A percentile compares a stretch with the other conserved stretches of the same genome.
Evolutionary conservation across 2,888 invertebrate species (phyloP).

Genomic region (Nomada lathburiana): DNA sequence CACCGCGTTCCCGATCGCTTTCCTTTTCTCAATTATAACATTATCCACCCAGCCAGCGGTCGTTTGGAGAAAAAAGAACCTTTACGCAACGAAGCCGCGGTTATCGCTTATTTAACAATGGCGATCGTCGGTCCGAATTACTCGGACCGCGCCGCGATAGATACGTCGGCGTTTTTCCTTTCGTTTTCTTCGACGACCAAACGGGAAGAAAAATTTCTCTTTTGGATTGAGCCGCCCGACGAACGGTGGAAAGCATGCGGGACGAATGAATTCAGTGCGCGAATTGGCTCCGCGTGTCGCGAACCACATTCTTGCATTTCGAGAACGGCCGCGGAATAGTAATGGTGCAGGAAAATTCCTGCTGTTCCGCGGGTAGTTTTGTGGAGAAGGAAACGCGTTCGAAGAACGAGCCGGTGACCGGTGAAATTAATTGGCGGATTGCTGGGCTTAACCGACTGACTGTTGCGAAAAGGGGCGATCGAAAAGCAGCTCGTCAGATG

Average conservation of each 20-base stretch:
- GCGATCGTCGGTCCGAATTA: not conserved
- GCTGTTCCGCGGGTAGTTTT: conserved; percentile 24
- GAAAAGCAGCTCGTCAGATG: not conserved
- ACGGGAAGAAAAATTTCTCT: conserved; percentile 30
- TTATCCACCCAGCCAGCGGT: not conserved
- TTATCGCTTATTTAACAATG: conserved; percentile 1
- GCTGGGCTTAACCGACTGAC: conserved; percentile 14
- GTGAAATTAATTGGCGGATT: conserved; percentile 39
- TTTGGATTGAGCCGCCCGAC: not conserved
- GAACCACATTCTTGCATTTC: conserved; percentile 53
- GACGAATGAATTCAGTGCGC: conserved; percentile 44
- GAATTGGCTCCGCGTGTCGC: conserved; percentile 45
- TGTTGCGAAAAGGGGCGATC: conserved; percentile 14
- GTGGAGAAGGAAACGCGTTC: conserved; percentile 44
- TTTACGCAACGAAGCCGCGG: conserved; percentile 1
- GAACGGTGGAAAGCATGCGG: conserved; percentile 43
- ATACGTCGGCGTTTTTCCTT: not conserved
- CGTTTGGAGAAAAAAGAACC: not conserved
- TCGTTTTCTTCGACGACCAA: conserved; percentile 2
- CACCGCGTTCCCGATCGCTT: not conserved
- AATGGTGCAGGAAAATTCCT: conserved; percentile 32
- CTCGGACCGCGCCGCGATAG: not conserved
- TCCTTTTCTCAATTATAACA: conserved; percentile 8
- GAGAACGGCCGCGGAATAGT: conserved; percentile 37
- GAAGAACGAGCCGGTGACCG: conserved; percentile 27